Conservation (phyloP, 2,797 vertebrate genomes). For the Falco berigora region DNA sequence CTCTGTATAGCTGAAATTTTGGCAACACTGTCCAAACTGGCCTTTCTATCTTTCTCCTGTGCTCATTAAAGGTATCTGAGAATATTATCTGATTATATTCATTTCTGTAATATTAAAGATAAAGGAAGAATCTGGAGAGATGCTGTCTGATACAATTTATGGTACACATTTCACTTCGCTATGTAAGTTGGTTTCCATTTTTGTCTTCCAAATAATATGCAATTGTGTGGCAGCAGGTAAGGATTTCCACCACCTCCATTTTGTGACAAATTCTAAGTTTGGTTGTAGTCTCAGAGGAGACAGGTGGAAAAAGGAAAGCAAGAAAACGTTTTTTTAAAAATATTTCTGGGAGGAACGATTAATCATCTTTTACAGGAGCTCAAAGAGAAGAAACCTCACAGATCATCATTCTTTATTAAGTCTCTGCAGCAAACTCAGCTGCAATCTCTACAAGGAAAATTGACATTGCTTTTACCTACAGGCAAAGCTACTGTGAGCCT, state of each 20-base stretch:
- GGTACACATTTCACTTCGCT: neutral
- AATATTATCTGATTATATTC: neutral
- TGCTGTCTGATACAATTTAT: neutral
- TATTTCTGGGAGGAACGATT: neutral
- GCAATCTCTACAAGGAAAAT: neutral
- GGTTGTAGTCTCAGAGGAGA: neutral
- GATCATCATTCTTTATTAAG: slow-evolving; percentile 12
- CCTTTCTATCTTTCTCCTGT: neutral
- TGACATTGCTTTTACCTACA: neutral
- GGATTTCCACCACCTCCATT: neutral
- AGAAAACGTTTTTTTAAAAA: neutral
- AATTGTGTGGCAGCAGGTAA: neutral
- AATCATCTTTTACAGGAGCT: neutral
- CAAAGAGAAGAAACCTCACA: neutral
- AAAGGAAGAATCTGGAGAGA: neutral
- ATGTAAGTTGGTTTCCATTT: neutral
- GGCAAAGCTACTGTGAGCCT: neutral
- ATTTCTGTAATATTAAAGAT: neutral
- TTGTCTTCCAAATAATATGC: neutral
- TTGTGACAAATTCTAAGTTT: neutral
- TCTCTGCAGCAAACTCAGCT: neutral
- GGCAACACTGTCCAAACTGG: neutral
- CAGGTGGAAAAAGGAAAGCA: neutral
- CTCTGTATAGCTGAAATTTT: neutral
- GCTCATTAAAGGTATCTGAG: neutral